These are phyloP conservation scores for Rhodophaea formosa DNA, from an alignment of 2,888 invertebrate species.

Conservation along the genomic window DNA sequence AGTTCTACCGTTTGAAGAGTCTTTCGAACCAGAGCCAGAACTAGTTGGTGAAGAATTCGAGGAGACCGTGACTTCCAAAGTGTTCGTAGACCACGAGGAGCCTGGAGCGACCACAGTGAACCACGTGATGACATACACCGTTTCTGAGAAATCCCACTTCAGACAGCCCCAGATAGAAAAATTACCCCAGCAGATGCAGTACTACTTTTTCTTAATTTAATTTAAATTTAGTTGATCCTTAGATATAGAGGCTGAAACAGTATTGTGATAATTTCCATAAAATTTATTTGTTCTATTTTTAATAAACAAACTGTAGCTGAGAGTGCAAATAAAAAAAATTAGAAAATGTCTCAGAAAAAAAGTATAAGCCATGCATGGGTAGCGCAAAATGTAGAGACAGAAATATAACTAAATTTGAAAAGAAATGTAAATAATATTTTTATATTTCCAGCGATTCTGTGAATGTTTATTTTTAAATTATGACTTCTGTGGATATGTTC, in stretches of 20 bases:
- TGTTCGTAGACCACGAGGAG: conserved; percentile 60
- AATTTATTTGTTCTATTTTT: too few species aligned
- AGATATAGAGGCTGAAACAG: not conserved
- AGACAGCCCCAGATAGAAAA: conserved; percentile 61
- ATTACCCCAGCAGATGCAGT: conserved; percentile 70
- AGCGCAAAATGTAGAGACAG: too few species aligned
- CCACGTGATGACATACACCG: conserved; percentile 67
- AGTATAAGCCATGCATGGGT: too few species aligned
- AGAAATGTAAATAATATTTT: too few species aligned
- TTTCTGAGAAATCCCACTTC: conserved; percentile 67
- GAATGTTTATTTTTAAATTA: too few species aligned
- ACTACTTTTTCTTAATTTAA: conserved; percentile 63
- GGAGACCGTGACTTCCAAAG: conserved; percentile 63
- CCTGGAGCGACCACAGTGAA: conserved; percentile 65
- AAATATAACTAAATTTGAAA: too few species aligned
- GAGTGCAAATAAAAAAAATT: too few species aligned
- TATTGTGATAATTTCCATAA: too few species aligned
- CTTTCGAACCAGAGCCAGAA: conserved; percentile 55
- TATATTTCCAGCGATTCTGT: too few species aligned
- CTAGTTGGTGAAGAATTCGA: conserved; percentile 67
- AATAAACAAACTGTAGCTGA: too few species aligned
- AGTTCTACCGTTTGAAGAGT: conserved; percentile 45
- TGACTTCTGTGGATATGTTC: too few species aligned
- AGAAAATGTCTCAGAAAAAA: too few species aligned
- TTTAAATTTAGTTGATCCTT: not conserved